Percentiles rank a stretch among this genome's conserved stretches.
phyloP scores from a whole-genome alignment of 2,113 vertebrate species.

The Peromyscus polionotus region DNA sequence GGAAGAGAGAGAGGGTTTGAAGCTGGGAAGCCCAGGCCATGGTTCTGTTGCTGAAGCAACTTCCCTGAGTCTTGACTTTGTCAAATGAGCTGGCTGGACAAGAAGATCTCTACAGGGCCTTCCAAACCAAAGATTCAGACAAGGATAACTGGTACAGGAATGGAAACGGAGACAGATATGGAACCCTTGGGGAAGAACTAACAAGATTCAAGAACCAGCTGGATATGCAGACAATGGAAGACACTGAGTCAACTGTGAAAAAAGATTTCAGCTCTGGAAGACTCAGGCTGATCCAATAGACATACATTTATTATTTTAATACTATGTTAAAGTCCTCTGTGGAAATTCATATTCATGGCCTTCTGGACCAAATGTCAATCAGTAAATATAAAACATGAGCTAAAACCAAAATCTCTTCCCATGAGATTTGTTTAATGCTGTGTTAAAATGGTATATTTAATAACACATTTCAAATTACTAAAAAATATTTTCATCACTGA shows the following conservation, averaged over 20 bases:
- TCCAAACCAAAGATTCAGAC: conserved; percentile 49
- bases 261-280: conserved; percentile 40
- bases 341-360: conserved; percentile 40
- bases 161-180: background rate
- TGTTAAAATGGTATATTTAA: conserved; percentile 41
- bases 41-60: background rate
- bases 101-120: conserved; percentile 28
- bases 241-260: conserved; percentile 56
- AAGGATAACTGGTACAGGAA: background rate
- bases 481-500: background rate
- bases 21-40: conserved; percentile 7
- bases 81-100: conserved; percentile 23
- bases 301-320: conserved; percentile 41
- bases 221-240: conserved; percentile 39
- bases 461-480: conserved; percentile 53
- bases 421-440: conserved; percentile 22
- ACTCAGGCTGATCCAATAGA: conserved; percentile 27
- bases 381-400: conserved; percentile 43
- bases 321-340: conserved; percentile 28
- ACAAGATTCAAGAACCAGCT: conserved; percentile 64
- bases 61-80: conserved; percentile 13
- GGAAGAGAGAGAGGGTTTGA: background rate
- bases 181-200: conserved; percentile 50
- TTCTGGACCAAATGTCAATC: conserved; percentile 59
- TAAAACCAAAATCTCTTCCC: conserved; percentile 62